These are phyloP conservation scores for Astyanax mexicanus DNA, from an alignment of 2,797 vertebrate species.

Conservation along the genomic window DNA sequence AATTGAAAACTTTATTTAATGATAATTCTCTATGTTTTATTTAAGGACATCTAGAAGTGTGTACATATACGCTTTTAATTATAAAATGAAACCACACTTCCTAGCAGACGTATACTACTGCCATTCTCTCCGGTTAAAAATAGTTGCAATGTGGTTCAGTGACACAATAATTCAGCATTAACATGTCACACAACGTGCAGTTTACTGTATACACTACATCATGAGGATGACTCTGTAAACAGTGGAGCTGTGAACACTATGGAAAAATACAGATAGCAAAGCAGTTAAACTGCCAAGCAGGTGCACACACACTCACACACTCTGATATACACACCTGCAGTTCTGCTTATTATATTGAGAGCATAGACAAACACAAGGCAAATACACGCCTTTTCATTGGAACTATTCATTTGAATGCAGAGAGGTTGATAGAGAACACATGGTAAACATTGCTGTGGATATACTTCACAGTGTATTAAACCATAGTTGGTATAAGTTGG, in stretches of 20 bases:
- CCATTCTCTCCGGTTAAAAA: too few relatives aligned
- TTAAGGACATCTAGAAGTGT: too few relatives aligned
- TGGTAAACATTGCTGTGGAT: constrained; percentile 7
- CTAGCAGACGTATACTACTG: too few relatives aligned
- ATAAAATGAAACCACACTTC: too few relatives aligned
- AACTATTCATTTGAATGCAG: background rate
- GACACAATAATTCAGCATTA: constrained; percentile 35
- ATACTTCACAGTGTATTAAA: background rate
- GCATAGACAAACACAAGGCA: background rate
- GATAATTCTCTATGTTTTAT: too few relatives aligned
- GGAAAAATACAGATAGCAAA: constrained; percentile 38
- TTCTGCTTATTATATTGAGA: background rate
- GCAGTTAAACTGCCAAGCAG: constrained; percentile 35
- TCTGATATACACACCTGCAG: background rate
- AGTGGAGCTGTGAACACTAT: constrained; percentile 5
- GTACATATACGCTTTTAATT: too few relatives aligned
- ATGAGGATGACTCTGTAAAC: constrained; percentile 36
- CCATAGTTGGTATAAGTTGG: background rate
- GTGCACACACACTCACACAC: constrained; percentile 20
- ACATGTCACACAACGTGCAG: constrained; percentile 19
- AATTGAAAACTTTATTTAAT: too few relatives aligned
- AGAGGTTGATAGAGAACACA: too few relatives aligned
- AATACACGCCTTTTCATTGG: background rate
- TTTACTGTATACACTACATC: constrained; percentile 26
- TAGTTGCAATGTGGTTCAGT: too few relatives aligned